phyloP scores from a whole-genome alignment of 1,140 invertebrate genomes.

The Drosophila parabipectinata region DNA sequence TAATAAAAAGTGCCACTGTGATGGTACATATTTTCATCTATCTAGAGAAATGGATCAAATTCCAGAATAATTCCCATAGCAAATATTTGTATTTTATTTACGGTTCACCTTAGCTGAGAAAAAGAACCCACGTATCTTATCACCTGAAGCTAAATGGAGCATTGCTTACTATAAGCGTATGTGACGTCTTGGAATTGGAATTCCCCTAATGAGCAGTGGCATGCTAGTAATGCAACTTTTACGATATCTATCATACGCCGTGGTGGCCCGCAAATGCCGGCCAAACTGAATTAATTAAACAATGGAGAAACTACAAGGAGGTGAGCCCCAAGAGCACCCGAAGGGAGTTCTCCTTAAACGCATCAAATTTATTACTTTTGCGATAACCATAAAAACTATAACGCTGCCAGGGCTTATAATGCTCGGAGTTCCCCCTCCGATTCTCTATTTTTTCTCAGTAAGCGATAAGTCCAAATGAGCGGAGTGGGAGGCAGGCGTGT shows the following conservation, averaged over 20 bases:
- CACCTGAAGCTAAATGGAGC: constrained; percentile 6
- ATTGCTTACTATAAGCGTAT: constrained; percentile 26
- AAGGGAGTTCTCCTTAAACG: constrained; percentile 34
- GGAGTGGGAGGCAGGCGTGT: not conserved
- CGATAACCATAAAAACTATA: constrained; percentile 68
- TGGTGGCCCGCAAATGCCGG: constrained; percentile 40
- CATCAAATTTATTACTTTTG: constrained; percentile 65
- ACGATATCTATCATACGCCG: constrained; percentile 72
- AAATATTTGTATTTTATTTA: constrained; percentile 1
- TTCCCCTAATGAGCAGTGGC: constrained; percentile 62
- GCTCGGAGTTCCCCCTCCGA: not conserved
- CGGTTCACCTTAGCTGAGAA: not conserved
- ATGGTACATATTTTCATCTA: too few species aligned
- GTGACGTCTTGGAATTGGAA: constrained; percentile 40
- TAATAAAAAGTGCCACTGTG: too few species aligned
- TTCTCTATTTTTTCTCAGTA: not conserved
- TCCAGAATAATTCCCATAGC: not conserved
- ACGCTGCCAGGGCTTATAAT: constrained; percentile 34
- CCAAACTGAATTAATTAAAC: constrained; percentile 69
- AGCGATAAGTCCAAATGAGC: constrained; percentile 17
- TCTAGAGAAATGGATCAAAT: not conserved
- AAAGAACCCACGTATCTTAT: constrained; percentile 9
- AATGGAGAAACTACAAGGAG: constrained; percentile 37
- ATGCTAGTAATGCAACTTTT: constrained; percentile 65
- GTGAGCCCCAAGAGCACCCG: constrained; percentile 12